Percentiles rank a stretch among this genome's conserved stretches.
Evolutionary conservation across 2,797 vertebrate genomes (phyloP).

Genomic region (Echeneis naucrates): DNA sequence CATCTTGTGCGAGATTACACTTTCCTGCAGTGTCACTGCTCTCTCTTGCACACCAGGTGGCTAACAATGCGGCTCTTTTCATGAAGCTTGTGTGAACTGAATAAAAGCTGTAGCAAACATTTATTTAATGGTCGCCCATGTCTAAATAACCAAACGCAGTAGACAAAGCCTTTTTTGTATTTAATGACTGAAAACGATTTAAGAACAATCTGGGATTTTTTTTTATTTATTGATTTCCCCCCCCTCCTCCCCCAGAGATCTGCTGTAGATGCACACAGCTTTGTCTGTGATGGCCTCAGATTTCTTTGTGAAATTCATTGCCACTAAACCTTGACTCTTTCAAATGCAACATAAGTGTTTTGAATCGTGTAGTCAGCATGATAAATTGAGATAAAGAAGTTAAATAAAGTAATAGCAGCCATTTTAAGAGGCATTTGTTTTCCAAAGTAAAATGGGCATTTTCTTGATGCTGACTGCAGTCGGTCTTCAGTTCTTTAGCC

Average conservation of each 20-base stretch:
- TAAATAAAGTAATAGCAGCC: not conserved
- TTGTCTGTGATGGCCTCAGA: not conserved
- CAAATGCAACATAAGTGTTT: not conserved
- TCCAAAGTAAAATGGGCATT: not conserved
- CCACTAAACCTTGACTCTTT: not conserved
- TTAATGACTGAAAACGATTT: not conserved
- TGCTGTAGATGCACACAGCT: not conserved
- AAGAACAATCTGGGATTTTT: not conserved
- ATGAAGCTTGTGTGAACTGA: not conserved
- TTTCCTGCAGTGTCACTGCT: not conserved
- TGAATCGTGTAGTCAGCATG: not conserved
- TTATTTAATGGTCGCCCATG: not conserved
- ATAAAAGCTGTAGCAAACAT: not conserved
- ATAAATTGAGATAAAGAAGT: not conserved
- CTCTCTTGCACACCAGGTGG: not conserved
- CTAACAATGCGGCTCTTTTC: not conserved
- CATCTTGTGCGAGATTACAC: not conserved
- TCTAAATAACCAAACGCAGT: not conserved
- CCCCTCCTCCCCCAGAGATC: too few species aligned
- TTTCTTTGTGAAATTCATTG: too few species aligned
- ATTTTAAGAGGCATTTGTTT: not conserved
- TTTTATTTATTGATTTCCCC: too few species aligned
- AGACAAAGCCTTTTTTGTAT: not conserved
- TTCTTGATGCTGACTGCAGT: constrained; percentile 1
- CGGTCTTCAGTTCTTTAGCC: constrained; percentile 26